Evolutionary conservation across 2,888 invertebrate species (phyloP).

Genomic region (Acronicta psi): DNA sequence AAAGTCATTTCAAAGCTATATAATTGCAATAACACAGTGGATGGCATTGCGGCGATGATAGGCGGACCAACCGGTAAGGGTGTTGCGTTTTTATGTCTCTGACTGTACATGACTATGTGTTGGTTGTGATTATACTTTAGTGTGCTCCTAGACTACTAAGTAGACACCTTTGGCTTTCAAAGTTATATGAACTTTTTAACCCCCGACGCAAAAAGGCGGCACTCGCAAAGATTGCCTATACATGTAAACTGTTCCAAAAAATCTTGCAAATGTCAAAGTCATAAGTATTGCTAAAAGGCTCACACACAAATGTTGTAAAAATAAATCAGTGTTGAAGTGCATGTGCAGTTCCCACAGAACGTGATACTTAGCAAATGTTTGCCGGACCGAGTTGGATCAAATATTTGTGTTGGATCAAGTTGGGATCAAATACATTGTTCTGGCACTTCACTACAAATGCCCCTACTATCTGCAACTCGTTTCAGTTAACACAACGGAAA

Average conservation of each 20-base stretch:
- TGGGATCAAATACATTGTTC: constrained; percentile 74
- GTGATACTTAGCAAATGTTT: constrained; percentile 72
- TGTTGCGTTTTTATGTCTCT: too few species aligned
- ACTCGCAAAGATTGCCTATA: too few species aligned
- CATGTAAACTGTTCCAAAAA: too few species aligned
- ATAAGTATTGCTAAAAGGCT: too few species aligned
- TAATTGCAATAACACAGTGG: neutral
- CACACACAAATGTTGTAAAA: neutral
- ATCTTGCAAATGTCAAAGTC: too few species aligned
- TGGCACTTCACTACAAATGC: constrained; percentile 57
- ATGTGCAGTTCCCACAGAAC: constrained; percentile 63
- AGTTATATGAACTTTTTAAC: too few species aligned
- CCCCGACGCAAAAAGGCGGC: too few species aligned
- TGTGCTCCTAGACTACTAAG: neutral
- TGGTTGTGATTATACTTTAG: neutral
- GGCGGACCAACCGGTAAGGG: neutral
- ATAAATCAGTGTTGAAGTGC: constrained; percentile 20
- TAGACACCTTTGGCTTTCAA: too few species aligned
- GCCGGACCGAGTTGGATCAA: constrained; percentile 62
- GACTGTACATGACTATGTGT: neutral
- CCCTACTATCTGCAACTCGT: constrained; percentile 35
- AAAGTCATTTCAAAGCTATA: neutral
- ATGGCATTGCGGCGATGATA: neutral
- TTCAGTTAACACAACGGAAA: neutral
- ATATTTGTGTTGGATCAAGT: constrained; percentile 72